Percentiles rank a stretch among this genome's conserved stretches.
Evolutionary conservation across 2,113 vertebrate species (phyloP).

Genomic region (Suncus etruscus): DNA sequence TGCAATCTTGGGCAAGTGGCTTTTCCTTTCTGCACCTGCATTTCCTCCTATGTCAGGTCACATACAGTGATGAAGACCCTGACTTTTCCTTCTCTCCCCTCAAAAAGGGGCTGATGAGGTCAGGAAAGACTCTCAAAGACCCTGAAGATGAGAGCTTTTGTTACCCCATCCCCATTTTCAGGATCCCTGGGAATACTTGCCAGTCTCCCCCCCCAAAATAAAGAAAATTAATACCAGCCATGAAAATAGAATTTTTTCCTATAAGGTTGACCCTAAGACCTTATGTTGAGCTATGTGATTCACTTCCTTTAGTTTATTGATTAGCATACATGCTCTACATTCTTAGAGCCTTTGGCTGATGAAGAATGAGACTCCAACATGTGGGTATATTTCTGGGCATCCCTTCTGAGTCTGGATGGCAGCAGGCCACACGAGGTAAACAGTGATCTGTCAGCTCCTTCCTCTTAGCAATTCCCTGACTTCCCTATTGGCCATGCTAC

Average conservation of each 20-base stretch:
- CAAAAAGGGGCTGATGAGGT: neutral
- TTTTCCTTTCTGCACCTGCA: neutral
- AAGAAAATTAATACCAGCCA: neutral
- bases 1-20: slow-evolving; percentile 4
- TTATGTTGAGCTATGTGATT: slow-evolving; percentile 57
- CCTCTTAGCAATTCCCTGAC: neutral
- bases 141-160: neutral
- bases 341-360: slow-evolving; percentile 69
- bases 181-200: neutral
- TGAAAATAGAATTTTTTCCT: slow-evolving; percentile 54
- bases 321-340: neutral
- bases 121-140: neutral
- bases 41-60: neutral
- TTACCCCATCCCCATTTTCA: neutral
- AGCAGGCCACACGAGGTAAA: neutral
- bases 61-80: neutral
- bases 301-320: slow-evolving; percentile 11
- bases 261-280: slow-evolving; percentile 15
- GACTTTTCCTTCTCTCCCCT: neutral
- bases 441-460: neutral
- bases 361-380: neutral
- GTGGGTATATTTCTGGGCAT: neutral
- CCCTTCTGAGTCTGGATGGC: neutral
- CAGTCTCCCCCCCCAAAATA: neutral
- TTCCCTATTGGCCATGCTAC: neutral